Conservation (phyloP, 2,797 vertebrate species). For the Gobio occitaniae region DNA sequence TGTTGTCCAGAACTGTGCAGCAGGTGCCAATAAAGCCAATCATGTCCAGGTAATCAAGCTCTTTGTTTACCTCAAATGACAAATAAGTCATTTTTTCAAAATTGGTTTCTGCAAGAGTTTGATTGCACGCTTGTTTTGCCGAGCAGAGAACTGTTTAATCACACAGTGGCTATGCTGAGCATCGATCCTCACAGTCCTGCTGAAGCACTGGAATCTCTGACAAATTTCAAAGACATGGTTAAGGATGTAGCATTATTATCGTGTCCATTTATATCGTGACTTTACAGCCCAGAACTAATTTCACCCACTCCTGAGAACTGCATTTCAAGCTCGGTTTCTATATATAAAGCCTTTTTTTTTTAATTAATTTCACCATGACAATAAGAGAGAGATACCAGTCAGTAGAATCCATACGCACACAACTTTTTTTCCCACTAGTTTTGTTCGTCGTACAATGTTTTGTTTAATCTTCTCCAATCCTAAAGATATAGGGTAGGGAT, state of each 20-base stretch:
- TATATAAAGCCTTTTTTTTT: not conserved
- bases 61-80: constrained; percentile 35
- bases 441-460: not conserved
- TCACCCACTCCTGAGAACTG: not conserved
- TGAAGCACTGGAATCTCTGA: constrained; percentile 54
- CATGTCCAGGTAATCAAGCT: constrained; percentile 20
- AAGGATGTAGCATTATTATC: constrained; percentile 15
- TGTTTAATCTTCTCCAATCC: constrained; percentile 11
- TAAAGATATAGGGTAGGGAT: constrained; percentile 25
- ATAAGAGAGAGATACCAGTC: not conserved
- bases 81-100: constrained; percentile 37
- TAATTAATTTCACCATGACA: constrained; percentile 20
- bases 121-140: constrained; percentile 37
- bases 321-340: not conserved
- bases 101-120: constrained; percentile 30
- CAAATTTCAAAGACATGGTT: constrained; percentile 50
- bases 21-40: constrained; percentile 29
- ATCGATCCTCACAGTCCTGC: constrained; percentile 34
- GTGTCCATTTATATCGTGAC: not conserved
- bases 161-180: constrained; percentile 42
- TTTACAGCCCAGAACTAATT: constrained; percentile 12
- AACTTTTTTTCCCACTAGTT: constrained; percentile 1
- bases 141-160: constrained; percentile 51
- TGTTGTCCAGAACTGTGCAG: constrained; percentile 16
- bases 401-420: not conserved